phyloP scores from a whole-genome alignment of 2,888 invertebrate species.

The Tetragonisca angustula region DNA sequence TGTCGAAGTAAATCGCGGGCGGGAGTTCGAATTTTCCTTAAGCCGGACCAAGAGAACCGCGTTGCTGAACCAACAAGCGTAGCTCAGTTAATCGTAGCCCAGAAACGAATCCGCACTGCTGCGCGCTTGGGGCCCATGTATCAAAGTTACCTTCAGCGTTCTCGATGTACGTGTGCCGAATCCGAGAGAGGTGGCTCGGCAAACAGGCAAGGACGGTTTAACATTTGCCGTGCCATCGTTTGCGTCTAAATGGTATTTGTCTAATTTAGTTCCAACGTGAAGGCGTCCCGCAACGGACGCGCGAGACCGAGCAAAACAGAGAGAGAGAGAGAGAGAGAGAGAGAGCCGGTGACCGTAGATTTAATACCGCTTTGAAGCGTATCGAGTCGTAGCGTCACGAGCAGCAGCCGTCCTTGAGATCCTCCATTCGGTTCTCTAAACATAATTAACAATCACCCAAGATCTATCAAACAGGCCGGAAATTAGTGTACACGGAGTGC shows the following conservation, averaged over 20 bases:
- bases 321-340: background rate
- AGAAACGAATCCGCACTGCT: conserved; percentile 51
- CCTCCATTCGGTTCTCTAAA: conserved; percentile 75
- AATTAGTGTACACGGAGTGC: conserved; percentile 79
- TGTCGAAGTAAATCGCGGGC: conserved; percentile 13
- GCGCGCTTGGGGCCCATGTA: conserved; percentile 36
- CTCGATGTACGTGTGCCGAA: conserved; percentile 58
- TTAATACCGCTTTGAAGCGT: conserved; percentile 76
- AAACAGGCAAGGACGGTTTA: conserved; percentile 60
- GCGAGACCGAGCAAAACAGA: background rate
- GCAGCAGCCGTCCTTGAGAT: conserved; percentile 46
- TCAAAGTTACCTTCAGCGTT: conserved; percentile 61
- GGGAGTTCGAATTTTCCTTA: conserved; percentile 38
- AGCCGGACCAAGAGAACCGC: conserved; percentile 43
- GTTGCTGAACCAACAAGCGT: conserved; percentile 54
- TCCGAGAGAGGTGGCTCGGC: conserved; percentile 47
- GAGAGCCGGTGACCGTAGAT: conserved; percentile 67
- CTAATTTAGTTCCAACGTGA: conserved; percentile 67
- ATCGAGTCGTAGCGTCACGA: conserved; percentile 59
- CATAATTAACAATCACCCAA: conserved; percentile 83
- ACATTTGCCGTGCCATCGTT: conserved; percentile 69
- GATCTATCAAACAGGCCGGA: conserved; percentile 81
- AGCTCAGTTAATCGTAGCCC: conserved; percentile 59
- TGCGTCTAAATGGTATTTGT: conserved; percentile 75
- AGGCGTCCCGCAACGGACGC: background rate